phyloP scores from a whole-genome alignment of 2,888 invertebrate species.

The Ichneumon xanthorius region DNA sequence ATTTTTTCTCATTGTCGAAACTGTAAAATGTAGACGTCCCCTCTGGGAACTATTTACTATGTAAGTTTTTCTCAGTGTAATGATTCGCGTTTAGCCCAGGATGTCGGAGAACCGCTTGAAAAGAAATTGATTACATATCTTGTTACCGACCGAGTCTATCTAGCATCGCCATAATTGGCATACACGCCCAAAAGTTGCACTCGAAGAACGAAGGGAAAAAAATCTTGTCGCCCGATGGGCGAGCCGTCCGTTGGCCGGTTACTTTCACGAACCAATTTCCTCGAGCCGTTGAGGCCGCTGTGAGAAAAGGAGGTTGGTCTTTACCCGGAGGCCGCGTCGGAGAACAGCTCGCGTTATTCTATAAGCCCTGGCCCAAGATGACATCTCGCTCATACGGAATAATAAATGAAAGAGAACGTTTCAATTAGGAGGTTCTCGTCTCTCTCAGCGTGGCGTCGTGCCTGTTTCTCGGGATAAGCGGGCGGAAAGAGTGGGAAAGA shows the following conservation, averaged over 20 bases:
- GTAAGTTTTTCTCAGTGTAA: too few species aligned
- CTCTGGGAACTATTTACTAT: too few species aligned
- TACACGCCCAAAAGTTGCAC: constrained; percentile 61
- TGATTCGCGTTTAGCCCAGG: too few species aligned
- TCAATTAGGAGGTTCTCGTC: constrained; percentile 82
- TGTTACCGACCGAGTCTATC: neutral
- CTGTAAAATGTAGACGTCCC: too few species aligned
- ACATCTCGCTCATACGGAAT: constrained; percentile 78
- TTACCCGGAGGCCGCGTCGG: constrained; percentile 23
- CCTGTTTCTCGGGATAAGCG: constrained; percentile 61
- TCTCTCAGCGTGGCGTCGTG: constrained; percentile 79
- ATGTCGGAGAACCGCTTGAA: too few species aligned
- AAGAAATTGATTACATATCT: too few species aligned
- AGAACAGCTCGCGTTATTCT: constrained; percentile 25
- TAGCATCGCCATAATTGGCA: constrained; percentile 45
- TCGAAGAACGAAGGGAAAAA: constrained; percentile 25
- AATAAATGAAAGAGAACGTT: constrained; percentile 82
- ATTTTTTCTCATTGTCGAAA: too few species aligned
- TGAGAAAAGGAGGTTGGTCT: constrained; percentile 33
- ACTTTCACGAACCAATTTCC: constrained; percentile 60
- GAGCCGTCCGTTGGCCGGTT: constrained; percentile 21
- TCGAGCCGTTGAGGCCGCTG: constrained; percentile 31
- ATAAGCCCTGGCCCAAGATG: constrained; percentile 71
- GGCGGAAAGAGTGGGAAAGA: constrained; percentile 38
- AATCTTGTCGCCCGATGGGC: constrained; percentile 7